These are phyloP conservation scores for Malacosoma neustria DNA, from an alignment of 2,888 invertebrate species.

Conservation along the genomic window DNA sequence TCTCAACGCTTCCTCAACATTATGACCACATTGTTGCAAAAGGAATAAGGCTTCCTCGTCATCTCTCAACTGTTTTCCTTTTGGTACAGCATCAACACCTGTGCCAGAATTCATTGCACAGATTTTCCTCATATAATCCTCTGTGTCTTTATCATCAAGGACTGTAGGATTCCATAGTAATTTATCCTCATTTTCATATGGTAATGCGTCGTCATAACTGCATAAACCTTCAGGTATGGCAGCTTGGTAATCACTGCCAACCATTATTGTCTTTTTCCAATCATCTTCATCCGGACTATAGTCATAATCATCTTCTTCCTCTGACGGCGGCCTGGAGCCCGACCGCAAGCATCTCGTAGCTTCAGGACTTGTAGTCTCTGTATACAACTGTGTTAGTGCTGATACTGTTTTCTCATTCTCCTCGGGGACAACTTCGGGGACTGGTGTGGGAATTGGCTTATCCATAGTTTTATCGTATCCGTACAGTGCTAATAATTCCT, in stretches of 20 bases:
- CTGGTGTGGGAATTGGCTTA: conserved; percentile 41
- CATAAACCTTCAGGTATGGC: conserved; percentile 93
- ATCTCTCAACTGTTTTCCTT: conserved; percentile 86
- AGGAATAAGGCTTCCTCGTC: conserved; percentile 93
- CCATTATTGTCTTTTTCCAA: conserved; percentile 96
- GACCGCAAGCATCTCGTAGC: conserved; percentile 67
- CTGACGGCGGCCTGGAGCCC: conserved; percentile 84
- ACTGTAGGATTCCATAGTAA: conserved; percentile 93
- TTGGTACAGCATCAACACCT: conserved; percentile 75
- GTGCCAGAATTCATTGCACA: conserved; percentile 59
- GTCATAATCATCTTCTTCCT: conserved; percentile 88
- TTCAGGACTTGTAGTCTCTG: conserved; percentile 52
- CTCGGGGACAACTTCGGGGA: conserved; percentile 46
- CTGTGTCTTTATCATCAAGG: conserved; percentile 81
- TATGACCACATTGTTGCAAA: conserved; percentile 94
- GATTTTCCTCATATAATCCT: conserved; percentile 84
- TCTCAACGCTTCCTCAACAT: conserved; percentile 93
- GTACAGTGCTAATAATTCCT: conserved; percentile 93
- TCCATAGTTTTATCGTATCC: conserved; percentile 78
- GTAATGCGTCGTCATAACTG: conserved; percentile 94
- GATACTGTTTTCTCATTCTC: conserved; percentile 62
- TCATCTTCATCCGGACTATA: conserved; percentile 91
- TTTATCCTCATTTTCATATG: conserved; percentile 96
- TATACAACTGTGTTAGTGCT: conserved; percentile 61
- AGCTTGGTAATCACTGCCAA: conserved; percentile 95